These are phyloP conservation scores for Clamator glandarius DNA, from an alignment of 2,797 vertebrate genomes.

Conservation along the genomic window DNA sequence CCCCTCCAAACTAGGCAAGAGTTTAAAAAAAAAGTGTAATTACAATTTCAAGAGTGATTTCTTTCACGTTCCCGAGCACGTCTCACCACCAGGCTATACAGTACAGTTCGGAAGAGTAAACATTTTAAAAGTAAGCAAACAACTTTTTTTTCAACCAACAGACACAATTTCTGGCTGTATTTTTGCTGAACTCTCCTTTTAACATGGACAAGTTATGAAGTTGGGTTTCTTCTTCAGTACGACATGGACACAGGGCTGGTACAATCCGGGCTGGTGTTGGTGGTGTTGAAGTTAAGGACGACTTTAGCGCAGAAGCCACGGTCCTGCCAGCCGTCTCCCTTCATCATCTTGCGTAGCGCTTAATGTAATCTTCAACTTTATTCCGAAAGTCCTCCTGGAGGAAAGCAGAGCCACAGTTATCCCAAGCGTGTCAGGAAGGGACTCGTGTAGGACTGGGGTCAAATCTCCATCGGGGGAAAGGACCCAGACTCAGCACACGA, in stretches of 20 bases:
- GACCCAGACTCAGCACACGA: accelerated
- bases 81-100: slow-evolving; percentile 71
- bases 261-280: slow-evolving; percentile 44
- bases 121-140: slow-evolving; percentile 73
- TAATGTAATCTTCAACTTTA: slow-evolving; percentile 99
- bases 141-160: slow-evolving; percentile 69
- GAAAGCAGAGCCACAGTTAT: slow-evolving; percentile 37
- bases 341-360: slow-evolving; percentile 97
- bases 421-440: accelerated
- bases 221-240: slow-evolving; percentile 73
- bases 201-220: slow-evolving; percentile 65
- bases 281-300: slow-evolving; percentile 41
- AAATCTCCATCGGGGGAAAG: background rate
- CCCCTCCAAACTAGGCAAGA: slow-evolving; percentile 7
- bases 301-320: background rate
- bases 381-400: slow-evolving; percentile 92
- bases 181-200: slow-evolving; percentile 62
- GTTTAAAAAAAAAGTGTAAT: slow-evolving; percentile 30
- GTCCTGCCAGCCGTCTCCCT: slow-evolving; percentile 39
- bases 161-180: slow-evolving; percentile 69
- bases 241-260: slow-evolving; percentile 68
- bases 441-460: accelerated
- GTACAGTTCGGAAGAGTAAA: slow-evolving; percentile 71
- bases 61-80: slow-evolving; percentile 42
- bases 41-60: slow-evolving; percentile 62